A percentile compares a stretch with the other conserved stretches of the same genome.
phyloP scores from a whole-genome alignment of 2,113 vertebrate genomes.

The Lampris incognitus region DNA sequence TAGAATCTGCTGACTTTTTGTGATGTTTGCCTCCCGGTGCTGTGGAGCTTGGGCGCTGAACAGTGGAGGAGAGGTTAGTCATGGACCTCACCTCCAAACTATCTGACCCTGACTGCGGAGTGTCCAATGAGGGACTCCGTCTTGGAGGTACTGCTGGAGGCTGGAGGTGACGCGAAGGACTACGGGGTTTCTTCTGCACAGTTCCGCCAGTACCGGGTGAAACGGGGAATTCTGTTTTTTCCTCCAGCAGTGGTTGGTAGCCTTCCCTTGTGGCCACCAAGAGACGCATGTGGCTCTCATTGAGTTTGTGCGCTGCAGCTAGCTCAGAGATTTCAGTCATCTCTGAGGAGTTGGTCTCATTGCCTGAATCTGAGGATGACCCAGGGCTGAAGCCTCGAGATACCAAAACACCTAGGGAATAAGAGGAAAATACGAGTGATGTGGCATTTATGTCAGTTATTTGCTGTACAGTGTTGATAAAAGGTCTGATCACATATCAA shows the following conservation, averaged over 20 bases:
- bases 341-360: conserved; percentile 99
- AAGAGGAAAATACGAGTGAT: conserved; percentile 62
- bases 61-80: conserved; percentile 88
- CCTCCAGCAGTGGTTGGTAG: conserved; percentile 91
- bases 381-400: conserved; percentile 94
- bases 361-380: conserved; percentile 98
- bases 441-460: background rate
- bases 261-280: conserved; percentile 91
- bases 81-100: conserved; percentile 88
- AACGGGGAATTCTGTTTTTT: conserved; percentile 92
- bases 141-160: conserved; percentile 93
- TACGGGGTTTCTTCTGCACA: conserved; percentile 83
- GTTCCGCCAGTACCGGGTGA: conserved; percentile 84
- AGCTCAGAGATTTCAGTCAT: conserved; percentile 97
- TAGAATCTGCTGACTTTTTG: conserved; percentile 85
- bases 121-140: conserved; percentile 88
- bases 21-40: conserved; percentile 80
- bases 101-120: conserved; percentile 86
- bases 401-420: conserved; percentile 91
- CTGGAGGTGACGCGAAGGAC: conserved; percentile 81
- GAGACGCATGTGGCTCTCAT: conserved; percentile 89
- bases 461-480: background rate
- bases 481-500: no score
- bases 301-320: conserved; percentile 90
- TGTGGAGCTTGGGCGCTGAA: conserved; percentile 84